These are phyloP conservation scores for Candoia aspera DNA, from an alignment of 2,113 vertebrate genomes.

Conservation along the genomic window DNA sequence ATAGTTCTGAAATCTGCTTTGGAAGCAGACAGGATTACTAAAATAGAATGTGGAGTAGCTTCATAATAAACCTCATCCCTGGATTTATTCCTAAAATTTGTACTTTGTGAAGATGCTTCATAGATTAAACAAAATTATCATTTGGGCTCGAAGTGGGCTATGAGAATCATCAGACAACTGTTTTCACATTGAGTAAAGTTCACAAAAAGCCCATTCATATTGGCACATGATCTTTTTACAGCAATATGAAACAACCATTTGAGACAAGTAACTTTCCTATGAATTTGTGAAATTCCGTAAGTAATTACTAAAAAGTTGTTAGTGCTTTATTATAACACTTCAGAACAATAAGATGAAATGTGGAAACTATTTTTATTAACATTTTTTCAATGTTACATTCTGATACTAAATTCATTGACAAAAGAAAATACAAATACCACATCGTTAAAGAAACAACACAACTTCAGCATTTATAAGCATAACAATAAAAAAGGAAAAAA, in stretches of 20 bases:
- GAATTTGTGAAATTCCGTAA: background rate
- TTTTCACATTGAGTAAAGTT: background rate
- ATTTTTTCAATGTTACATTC: background rate
- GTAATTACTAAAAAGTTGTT: background rate
- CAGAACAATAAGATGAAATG: background rate
- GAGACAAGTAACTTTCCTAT: background rate
- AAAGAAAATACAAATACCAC: no score
- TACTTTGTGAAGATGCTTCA: background rate
- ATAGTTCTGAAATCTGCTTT: constrained; percentile 66
- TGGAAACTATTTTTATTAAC: background rate
- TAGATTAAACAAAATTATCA: accelerated
- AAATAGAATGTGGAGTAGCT: constrained; percentile 56
- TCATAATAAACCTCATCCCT: constrained; percentile 57
- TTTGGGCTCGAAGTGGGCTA: background rate
- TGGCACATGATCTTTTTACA: constrained; percentile 19
- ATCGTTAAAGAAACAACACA: no score
- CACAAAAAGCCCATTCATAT: background rate
- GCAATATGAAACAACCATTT: background rate
- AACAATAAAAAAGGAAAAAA: background rate
- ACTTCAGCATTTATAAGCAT: no score
- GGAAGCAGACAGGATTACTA: constrained; percentile 66
- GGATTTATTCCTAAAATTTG: background rate
- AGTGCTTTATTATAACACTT: background rate
- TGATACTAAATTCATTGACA: no score
- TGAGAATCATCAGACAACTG: background rate